phyloP scores from a whole-genome alignment of 2,888 invertebrate species.

The Nipponacmea schrenckii region DNA sequence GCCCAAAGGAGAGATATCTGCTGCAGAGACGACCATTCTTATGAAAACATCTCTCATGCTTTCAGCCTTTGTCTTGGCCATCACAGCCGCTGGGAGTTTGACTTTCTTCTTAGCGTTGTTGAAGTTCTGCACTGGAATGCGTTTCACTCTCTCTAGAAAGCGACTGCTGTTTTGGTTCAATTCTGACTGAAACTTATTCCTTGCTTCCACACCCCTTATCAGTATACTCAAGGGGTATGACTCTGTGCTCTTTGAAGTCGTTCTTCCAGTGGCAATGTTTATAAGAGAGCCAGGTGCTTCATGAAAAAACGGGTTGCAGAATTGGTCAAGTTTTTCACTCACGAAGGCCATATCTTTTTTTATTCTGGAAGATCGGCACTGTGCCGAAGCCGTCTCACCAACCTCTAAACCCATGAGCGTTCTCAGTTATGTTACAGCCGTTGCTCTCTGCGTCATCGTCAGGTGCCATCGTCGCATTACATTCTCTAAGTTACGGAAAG shows the following conservation, averaged over 20 bases:
- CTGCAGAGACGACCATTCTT: background rate
- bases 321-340: conserved; percentile 19
- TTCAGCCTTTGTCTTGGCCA: conserved; percentile 15
- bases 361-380: conserved; percentile 18
- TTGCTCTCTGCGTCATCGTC: conserved; percentile 21
- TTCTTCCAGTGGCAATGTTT: background rate
- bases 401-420: conserved; percentile 12
- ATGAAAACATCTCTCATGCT: conserved; percentile 18
- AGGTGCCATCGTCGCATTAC: conserved; percentile 23
- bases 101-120: conserved; percentile 18
- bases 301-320: conserved; percentile 17
- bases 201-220: conserved; percentile 7
- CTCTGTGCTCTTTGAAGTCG: background rate
- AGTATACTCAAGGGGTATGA: conserved; percentile 8
- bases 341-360: conserved; percentile 19
- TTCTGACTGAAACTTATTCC: conserved; percentile 19
- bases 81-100: conserved; percentile 7
- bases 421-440: conserved; percentile 24
- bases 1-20: background rate
- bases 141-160: conserved; percentile 22
- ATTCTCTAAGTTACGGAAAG: conserved; percentile 23
- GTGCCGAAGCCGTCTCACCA: conserved; percentile 19
- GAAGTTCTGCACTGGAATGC: conserved; percentile 17
- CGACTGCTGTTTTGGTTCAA: conserved; percentile 13
- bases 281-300: background rate